Evolutionary conservation across 1,140 invertebrate species (phyloP).

Genomic region (Calliphora vicina): DNA sequence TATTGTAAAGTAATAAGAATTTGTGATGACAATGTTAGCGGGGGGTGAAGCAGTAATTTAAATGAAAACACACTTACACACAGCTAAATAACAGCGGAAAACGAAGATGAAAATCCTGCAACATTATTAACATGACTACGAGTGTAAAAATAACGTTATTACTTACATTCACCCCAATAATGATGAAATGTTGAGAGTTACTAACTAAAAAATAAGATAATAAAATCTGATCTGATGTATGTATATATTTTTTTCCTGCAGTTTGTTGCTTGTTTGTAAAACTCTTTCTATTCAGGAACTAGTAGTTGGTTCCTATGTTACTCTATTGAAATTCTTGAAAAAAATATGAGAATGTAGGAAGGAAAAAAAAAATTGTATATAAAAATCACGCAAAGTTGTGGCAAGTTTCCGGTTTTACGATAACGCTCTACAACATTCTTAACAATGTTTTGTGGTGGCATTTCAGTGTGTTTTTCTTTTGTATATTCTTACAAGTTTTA

Average conservation of each 20-base stretch:
- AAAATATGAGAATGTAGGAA: neutral
- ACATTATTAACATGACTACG: neutral
- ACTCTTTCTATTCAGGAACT: neutral
- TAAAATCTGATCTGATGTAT: neutral
- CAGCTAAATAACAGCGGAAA: neutral
- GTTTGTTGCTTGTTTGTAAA: neutral
- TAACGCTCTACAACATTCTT: neutral
- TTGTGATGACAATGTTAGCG: neutral
- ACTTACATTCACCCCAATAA: neutral
- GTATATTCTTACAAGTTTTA: neutral
- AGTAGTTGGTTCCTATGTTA: neutral
- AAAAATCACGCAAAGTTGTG: slow-evolving; percentile 5
- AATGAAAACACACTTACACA: no score
- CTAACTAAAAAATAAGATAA: neutral
- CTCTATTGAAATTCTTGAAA: neutral
- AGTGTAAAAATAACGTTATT: neutral
- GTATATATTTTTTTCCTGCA: no score
- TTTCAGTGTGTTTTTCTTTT: neutral
- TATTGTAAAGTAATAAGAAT: neutral
- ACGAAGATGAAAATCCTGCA: neutral
- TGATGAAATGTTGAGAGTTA: neutral
- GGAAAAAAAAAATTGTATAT: neutral
- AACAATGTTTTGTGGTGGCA: neutral
- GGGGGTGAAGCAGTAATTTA: neutral
- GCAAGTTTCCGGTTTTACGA: neutral